A percentile compares a stretch with the other conserved stretches of the same genome.
phyloP scores from a whole-genome alignment of 2,888 invertebrate genomes.

The Leptinotarsa tumamoca region DNA sequence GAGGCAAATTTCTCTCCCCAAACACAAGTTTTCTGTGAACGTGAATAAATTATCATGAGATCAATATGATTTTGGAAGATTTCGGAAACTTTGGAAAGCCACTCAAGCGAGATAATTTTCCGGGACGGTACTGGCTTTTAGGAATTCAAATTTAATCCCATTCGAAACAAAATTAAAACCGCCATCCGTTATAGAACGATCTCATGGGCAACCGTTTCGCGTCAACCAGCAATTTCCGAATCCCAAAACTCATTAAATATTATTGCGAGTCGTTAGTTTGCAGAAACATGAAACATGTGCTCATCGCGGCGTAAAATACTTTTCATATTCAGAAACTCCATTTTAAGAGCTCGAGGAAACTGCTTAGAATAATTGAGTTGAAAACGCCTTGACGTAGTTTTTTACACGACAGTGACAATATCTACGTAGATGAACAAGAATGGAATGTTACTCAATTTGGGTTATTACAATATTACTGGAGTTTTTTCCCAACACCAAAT shows the following conservation, averaged over 20 bases:
- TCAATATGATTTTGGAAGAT: too few species aligned
- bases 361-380: not conserved
- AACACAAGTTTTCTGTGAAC: too few species aligned
- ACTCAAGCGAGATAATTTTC: not conserved
- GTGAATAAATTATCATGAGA: too few species aligned
- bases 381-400: not conserved
- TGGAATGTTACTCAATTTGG: too few species aligned
- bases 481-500: too few species aligned
- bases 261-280: conserved; percentile 51
- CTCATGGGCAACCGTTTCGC: conserved; percentile 26
- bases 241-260: conserved; percentile 46
- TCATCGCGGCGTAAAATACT: conserved; percentile 49
- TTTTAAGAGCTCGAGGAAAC: conserved; percentile 22
- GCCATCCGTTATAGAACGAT: conserved; percentile 29
- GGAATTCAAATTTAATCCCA: conserved; percentile 29
- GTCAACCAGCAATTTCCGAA: conserved; percentile 42
- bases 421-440: too few species aligned
- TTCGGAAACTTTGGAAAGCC: not conserved
- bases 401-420: too few species aligned
- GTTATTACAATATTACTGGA: too few species aligned
- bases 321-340: conserved; percentile 6
- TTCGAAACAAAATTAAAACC: conserved; percentile 31
- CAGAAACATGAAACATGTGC: conserved; percentile 47
- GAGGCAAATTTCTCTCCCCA: too few species aligned
- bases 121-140: not conserved